Base-by-base conservation (phyloP, 2,113 vertebrate species). In the Stomatorhinus ivindoensis region DNA sequence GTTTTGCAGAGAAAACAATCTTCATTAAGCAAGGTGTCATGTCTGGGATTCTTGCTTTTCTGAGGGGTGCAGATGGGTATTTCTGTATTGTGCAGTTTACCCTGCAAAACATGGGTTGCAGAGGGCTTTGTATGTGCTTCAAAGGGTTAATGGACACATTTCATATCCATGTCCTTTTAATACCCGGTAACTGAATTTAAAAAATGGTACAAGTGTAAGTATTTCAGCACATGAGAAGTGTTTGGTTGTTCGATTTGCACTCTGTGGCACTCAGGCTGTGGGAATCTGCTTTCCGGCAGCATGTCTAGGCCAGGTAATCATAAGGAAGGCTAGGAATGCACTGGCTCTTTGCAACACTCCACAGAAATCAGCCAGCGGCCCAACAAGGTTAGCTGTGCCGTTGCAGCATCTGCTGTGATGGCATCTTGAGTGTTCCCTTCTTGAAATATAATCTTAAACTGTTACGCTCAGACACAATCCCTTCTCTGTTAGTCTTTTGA, bases 91-190 rank as follows among this genome's bases (percentile, higher is more conserved):
- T 47, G 46, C 55, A 87, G 1, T 88, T 91, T 88, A 86, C 92
- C 90, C 93, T 93, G 92, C 91, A 89, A 50, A 50, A 92, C 93
- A 17, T 94, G 94, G 95, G 95, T 95, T 82, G 94, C 94, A 94
- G 93, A 92, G 92, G 91, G 93, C 87, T 94, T 94, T 88, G 31
- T 93, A 89, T 93, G 92, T 93, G 92, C 91, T 92, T 95, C 94
- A 94, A 96, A 96, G 95, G 95, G 95, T 96, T 95, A 95, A 95
- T 92, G 91, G 90, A 90, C 91, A 87, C 80, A 19, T 11, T 88
- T 87, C 91, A 88, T 27, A 46, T 85, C 8, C 46, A 46, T 85
- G 19, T 85, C 51, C 51, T 19, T 87, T 53, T 35, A 58, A 55
- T 27, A 3, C 51, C 46, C 19, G 84, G 84, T 27, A 50, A 51